Evolutionary conservation across 2,113 vertebrate genomes (phyloP).

Genomic region (Bettongia penicillata): DNA sequence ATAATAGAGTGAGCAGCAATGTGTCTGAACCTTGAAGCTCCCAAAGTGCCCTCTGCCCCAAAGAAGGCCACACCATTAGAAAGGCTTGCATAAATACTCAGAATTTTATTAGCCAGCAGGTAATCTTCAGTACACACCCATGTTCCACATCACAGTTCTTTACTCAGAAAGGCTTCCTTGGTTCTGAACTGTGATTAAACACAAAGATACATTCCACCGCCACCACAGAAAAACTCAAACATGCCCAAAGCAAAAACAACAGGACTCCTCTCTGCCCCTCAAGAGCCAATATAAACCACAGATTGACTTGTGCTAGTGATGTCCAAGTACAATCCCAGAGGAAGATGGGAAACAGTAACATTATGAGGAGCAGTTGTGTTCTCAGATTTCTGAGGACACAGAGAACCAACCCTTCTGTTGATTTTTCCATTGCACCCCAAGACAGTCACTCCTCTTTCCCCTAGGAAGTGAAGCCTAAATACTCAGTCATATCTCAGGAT

Average conservation of each 20-base stretch:
- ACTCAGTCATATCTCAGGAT: neutral
- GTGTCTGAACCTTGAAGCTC: too few relatives aligned
- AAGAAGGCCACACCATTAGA: neutral
- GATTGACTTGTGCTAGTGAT: neutral
- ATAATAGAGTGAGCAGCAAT: neutral
- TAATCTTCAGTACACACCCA: neutral
- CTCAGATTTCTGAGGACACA: too few relatives aligned
- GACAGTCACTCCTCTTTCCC: neutral
- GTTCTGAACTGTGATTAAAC: too few relatives aligned
- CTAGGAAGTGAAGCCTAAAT: neutral
- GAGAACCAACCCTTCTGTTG: neutral
- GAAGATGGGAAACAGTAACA: neutral
- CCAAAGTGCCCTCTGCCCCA: neutral
- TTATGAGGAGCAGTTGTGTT: too few relatives aligned
- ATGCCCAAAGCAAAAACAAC: neutral
- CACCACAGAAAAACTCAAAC: neutral
- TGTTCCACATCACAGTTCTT: neutral
- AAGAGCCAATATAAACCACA: fast-evolving
- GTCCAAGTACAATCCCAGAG: neutral
- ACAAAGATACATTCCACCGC: too few relatives aligned
- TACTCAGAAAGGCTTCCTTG: too few relatives aligned
- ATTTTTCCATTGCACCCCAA: neutral
- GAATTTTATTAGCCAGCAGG: neutral
- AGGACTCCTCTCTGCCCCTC: neutral
- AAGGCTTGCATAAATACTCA: neutral